Evolutionary conservation across 2,113 vertebrate genomes (phyloP).

Genomic region (Tiliqua scincoides): DNA sequence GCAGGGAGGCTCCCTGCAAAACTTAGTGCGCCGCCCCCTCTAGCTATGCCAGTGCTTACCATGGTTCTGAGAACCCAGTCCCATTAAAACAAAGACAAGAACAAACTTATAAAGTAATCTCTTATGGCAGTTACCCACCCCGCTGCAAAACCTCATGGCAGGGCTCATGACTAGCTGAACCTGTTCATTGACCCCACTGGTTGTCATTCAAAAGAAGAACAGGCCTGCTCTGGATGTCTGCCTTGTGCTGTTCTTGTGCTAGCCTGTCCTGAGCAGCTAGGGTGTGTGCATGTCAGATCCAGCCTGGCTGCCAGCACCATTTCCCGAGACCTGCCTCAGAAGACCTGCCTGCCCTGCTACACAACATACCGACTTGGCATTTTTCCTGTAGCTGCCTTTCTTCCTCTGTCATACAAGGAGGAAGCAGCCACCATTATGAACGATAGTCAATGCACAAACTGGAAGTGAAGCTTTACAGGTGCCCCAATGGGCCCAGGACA

Average conservation of each 20-base stretch:
- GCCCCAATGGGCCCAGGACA: neutral
- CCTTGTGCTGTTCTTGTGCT: neutral
- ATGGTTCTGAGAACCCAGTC: neutral
- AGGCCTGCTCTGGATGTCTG: neutral
- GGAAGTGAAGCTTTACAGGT: slow-evolving; percentile 12
- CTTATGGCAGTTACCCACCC: neutral
- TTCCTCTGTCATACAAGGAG: neutral
- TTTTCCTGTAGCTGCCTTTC: neutral
- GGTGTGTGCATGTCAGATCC: neutral
- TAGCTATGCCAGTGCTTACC: no score
- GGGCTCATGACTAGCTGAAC: neutral
- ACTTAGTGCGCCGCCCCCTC: no score
- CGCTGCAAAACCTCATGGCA: neutral
- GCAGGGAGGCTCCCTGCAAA: no score
- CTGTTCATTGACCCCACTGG: neutral
- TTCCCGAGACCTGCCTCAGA: neutral
- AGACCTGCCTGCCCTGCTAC: neutral
- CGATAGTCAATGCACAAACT: neutral
- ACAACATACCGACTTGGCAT: neutral
- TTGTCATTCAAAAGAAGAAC: neutral
- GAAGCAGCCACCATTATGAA: neutral
- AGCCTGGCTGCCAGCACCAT: neutral
- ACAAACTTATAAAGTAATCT: neutral
- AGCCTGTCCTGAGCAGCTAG: neutral
- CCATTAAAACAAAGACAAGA: neutral